A percentile compares a stretch with the other conserved stretches of the same genome.
Evolutionary conservation across 1,140 invertebrate genomes (phyloP).

Genomic region (Bombus difficillimus): DNA sequence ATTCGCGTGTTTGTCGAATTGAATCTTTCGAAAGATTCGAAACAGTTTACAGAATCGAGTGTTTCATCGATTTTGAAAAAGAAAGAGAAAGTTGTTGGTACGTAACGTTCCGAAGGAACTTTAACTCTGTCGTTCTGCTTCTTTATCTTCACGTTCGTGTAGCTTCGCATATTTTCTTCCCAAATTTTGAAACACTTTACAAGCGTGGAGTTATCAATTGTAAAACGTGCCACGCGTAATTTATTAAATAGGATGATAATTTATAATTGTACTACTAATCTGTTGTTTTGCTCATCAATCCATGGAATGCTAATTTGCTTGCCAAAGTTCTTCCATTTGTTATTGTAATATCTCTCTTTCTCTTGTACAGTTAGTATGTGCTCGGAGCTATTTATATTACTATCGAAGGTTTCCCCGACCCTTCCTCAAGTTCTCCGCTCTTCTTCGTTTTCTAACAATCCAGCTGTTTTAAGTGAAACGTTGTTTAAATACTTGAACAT

Average conservation of each 20-base stretch:
- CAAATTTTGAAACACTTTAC: background rate
- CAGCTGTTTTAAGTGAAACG: no score
- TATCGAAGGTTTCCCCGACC: background rate
- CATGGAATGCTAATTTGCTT: background rate
- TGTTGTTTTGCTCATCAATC: background rate
- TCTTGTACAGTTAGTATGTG: background rate
- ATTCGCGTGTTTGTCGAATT: background rate
- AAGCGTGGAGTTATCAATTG: no score
- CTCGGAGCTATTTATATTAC: background rate
- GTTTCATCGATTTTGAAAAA: background rate
- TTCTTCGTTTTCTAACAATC: no score
- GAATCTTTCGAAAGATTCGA: background rate
- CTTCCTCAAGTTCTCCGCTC: background rate
- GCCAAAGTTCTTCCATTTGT: background rate
- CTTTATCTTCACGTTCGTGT: no score
- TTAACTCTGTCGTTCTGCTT: background rate
- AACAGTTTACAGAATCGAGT: background rate
- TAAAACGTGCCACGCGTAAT: no score
- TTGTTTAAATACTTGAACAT: no score
- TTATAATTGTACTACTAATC: background rate
- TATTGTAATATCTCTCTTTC: background rate
- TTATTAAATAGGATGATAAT: background rate
- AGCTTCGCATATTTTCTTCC: background rate
- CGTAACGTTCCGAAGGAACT: no score
- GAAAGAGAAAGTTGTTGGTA: background rate